Percentiles rank a stretch among this genome's conserved stretches.
phyloP scores from a whole-genome alignment of 2,888 invertebrate genomes.

The Pachliopta kotzebuea region DNA sequence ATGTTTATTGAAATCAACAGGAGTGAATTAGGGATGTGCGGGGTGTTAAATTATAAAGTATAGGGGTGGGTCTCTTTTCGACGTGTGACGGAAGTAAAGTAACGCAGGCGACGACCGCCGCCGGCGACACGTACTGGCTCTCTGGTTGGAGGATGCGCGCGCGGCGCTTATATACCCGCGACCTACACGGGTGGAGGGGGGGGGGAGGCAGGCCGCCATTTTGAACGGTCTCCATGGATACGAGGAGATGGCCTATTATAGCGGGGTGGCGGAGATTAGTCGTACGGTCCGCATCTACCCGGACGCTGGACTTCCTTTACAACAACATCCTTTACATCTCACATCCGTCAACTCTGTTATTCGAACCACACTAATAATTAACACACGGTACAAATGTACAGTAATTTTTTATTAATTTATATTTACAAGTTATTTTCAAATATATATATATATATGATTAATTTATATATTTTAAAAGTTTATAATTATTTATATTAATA shows the following conservation, averaged over 20 bases:
- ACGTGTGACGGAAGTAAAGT: slow-evolving; percentile 46
- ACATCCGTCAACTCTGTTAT: no score
- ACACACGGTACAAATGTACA: no score
- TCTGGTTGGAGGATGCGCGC: slow-evolving; percentile 53
- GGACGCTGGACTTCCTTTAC: slow-evolving; percentile 9
- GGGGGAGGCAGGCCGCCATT: slow-evolving; percentile 58
- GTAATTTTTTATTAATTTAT: no score
- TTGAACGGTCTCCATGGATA: slow-evolving; percentile 68
- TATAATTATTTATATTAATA: no score
- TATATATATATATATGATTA: no score
- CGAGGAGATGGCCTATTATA: slow-evolving; percentile 80
- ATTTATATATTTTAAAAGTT: no score
- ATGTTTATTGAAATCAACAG: slow-evolving; percentile 37
- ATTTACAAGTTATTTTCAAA: no score
- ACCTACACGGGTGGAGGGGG: slow-evolving; percentile 45
- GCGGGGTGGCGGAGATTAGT: slow-evolving; percentile 78
- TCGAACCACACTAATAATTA: no score
- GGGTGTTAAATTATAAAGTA: slow-evolving; percentile 36
- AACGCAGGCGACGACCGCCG: slow-evolving; percentile 51
- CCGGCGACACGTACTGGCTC: slow-evolving; percentile 62
- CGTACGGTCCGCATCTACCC: slow-evolving; percentile 57
- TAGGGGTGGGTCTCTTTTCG: slow-evolving; percentile 44
- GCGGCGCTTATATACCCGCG: slow-evolving; percentile 64
- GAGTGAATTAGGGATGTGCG: slow-evolving; percentile 18
- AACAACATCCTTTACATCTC: no score